Evolutionary conservation across 2,113 vertebrate genomes (phyloP).

Genomic region (Mastomys coucha): DNA sequence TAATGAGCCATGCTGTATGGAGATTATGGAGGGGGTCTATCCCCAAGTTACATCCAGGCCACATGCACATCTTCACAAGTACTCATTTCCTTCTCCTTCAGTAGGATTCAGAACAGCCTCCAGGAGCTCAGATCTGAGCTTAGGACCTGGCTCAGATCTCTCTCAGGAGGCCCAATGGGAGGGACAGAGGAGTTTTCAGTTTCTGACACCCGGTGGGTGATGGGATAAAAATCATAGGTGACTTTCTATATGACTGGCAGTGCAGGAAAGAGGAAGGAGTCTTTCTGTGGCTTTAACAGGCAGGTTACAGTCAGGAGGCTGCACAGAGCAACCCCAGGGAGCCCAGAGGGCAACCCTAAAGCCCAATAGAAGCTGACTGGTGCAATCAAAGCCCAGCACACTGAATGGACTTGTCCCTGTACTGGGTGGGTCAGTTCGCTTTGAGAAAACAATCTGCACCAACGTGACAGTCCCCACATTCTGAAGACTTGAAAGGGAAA

Average conservation of each 20-base stretch:
- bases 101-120: neutral
- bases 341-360: neutral
- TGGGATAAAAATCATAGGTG: neutral
- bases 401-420: neutral
- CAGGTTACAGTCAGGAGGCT: neutral
- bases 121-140: neutral
- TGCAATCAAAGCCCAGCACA: neutral
- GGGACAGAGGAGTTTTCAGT: neutral
- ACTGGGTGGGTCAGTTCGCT: neutral
- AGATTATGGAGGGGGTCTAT: neutral
- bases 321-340: neutral
- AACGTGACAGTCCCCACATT: conserved; percentile 43
- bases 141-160: neutral
- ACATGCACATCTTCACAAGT: neutral
- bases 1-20: neutral
- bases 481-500: conserved; percentile 43
- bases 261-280: neutral
- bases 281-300: neutral
- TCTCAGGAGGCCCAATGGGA: neutral
- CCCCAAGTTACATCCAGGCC: neutral
- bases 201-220: neutral
- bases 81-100: neutral
- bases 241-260: neutral
- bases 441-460: conserved; percentile 15
- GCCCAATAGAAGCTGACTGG: fast-evolving